Conservation (phyloP, 2,888 invertebrate genomes). For the Portevinia maculata region DNA sequence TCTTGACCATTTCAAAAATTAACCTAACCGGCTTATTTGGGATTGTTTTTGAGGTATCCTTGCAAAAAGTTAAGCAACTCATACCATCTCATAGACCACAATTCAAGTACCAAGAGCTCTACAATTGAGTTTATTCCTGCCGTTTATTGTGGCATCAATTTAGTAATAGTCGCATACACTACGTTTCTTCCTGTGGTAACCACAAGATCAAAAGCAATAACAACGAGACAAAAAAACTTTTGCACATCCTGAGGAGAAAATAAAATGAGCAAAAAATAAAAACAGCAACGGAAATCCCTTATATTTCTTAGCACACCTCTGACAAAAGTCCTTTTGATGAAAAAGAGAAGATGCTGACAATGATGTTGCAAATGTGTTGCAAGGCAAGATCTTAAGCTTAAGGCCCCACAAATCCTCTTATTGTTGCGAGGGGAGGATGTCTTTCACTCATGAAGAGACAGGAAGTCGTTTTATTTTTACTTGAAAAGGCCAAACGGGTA, state of each 20-base stretch:
- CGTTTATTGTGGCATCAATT: slow-evolving; percentile 25
- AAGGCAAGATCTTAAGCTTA: slow-evolving; percentile 70
- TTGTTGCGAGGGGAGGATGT: slow-evolving; percentile 11
- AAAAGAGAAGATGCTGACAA: slow-evolving; percentile 57
- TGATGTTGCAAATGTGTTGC: slow-evolving; percentile 73
- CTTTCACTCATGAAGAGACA: slow-evolving; percentile 14
- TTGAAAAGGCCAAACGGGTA: slow-evolving; percentile 7
- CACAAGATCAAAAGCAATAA: slow-evolving; percentile 44
- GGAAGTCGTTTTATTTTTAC: slow-evolving; percentile 38
- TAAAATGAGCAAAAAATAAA: background rate
- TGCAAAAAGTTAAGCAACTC: slow-evolving; percentile 15
- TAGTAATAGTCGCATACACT: slow-evolving; percentile 9
- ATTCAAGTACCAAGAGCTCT: background rate
- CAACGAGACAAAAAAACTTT: background rate
- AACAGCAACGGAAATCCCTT: slow-evolving; percentile 55
- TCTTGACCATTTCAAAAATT: slow-evolving; percentile 52
- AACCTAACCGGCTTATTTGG: slow-evolving; percentile 44
- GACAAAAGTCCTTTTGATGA: slow-evolving; percentile 49
- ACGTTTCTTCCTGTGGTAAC: slow-evolving; percentile 5
- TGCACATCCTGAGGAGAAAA: background rate
- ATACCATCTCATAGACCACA: slow-evolving; percentile 1
- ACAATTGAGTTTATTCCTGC: slow-evolving; percentile 8
- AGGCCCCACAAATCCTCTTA: slow-evolving; percentile 63
- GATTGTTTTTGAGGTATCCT: background rate
- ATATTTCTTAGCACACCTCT: slow-evolving; percentile 43